These are phyloP conservation scores for Rallus crepitans DNA, from an alignment of 2,797 vertebrate species.

Conservation along the genomic window DNA sequence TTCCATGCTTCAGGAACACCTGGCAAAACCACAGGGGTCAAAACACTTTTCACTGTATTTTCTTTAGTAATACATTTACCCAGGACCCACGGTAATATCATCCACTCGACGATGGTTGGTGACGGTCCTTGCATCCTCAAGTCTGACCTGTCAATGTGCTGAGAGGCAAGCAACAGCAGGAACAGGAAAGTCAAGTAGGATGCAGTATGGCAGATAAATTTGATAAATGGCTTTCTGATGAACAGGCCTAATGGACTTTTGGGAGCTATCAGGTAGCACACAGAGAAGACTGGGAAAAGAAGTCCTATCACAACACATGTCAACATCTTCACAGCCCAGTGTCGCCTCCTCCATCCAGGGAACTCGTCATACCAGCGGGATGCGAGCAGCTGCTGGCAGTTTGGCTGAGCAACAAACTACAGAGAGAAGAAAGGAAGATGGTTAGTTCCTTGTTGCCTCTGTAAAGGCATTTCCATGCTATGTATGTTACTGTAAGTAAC, in stretches of 20 bases:
- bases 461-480: background rate
- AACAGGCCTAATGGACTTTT: slow-evolving; percentile 93
- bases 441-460: background rate
- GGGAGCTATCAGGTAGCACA: slow-evolving; percentile 92
- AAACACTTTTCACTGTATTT: slow-evolving; percentile 73
- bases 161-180: slow-evolving; percentile 93
- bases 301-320: slow-evolving; percentile 94
- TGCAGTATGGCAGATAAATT: slow-evolving; percentile 99
- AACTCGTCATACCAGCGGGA: slow-evolving; percentile 98
- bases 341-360: slow-evolving; percentile 94
- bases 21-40: slow-evolving; percentile 2
- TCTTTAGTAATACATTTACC: slow-evolving; percentile 90
- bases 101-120: slow-evolving; percentile 95
- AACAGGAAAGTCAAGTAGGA: slow-evolving; percentile 98
- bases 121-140: slow-evolving; percentile 86
- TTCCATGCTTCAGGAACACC: background rate
- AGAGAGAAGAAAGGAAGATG: slow-evolving; percentile 48
- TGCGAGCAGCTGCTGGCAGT: slow-evolving; percentile 97
- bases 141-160: slow-evolving; percentile 87
- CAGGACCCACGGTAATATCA: slow-evolving; percentile 98
- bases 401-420: slow-evolving; percentile 98
- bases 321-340: slow-evolving; percentile 95
- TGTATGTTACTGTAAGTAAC: background rate
- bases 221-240: slow-evolving; percentile 98
- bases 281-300: slow-evolving; percentile 91